A percentile compares a stretch with the other conserved stretches of the same genome.
phyloP scores from a whole-genome alignment of 2,888 invertebrate species.

The Falcaria lacertinaria region DNA sequence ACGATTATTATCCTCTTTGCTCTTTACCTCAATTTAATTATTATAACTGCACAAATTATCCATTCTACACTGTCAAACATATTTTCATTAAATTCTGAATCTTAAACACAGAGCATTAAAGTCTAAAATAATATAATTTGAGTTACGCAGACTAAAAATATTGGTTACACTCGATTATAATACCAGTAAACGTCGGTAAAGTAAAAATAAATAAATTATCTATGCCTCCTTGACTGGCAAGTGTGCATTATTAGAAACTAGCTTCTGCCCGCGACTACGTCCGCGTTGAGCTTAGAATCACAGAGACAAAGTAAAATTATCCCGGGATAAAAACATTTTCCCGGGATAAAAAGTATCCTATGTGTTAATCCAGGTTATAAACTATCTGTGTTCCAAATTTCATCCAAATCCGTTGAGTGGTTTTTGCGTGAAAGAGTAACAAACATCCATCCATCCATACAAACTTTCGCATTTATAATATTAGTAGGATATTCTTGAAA shows the following conservation, averaged over 20 bases:
- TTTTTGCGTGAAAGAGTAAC: too few species aligned
- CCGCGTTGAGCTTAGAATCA: not conserved
- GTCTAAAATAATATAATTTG: not conserved
- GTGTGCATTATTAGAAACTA: conserved; percentile 3
- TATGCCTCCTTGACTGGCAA: conserved; percentile 56
- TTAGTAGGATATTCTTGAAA: too few species aligned
- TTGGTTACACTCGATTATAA: not conserved
- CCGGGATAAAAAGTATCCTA: too few species aligned
- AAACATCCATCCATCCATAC: too few species aligned
- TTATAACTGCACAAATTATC: not conserved
- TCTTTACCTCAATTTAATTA: not conserved
- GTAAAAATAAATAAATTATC: conserved; percentile 31
- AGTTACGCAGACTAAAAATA: not conserved
- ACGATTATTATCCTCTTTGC: too few species aligned
- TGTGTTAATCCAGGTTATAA: too few species aligned
- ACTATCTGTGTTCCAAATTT: too few species aligned
- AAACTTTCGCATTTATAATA: too few species aligned
- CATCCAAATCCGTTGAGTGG: too few species aligned
- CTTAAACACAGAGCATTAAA: not conserved
- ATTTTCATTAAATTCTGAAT: not conserved
- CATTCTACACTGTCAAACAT: not conserved
- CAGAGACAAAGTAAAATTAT: too few species aligned
- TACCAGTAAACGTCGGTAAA: conserved; percentile 12
- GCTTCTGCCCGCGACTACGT: not conserved
- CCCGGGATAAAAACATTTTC: too few species aligned